Evolutionary conservation across 2,888 invertebrate species (phyloP), one percentile per base, ranked within the genome.

Genomic region (Acronicta leporina): DNA sequence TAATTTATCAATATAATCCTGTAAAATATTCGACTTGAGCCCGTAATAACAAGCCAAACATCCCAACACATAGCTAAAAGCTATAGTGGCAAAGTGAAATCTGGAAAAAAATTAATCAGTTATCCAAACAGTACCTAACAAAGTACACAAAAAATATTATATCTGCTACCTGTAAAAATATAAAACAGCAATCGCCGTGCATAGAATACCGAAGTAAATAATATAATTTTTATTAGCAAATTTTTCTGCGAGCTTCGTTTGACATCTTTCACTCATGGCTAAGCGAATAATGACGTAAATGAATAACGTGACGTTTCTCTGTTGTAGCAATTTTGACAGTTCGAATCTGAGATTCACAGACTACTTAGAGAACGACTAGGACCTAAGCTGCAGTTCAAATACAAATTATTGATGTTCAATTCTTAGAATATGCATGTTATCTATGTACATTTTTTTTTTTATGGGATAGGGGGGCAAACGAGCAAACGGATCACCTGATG

Each of bases 181-280:
- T 84, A 92, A 83, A 65, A 92, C 85, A 68, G 89, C 90, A 61
- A 91, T 68, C 57, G 89, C 86, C 72, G 87, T 86, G 73, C 88
- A 87, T 67, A 90, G 61, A 77, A 92, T 84, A 81, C 90, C 89
- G 68, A 87, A 73, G 84, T 86, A 93, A 91, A 92, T 88, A 91
- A 92, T 88, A 89, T 90, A 92, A 89, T 92, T 92, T 86, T 83
- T 87, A 90, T 91, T 92, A 86, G 88, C 87, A 89, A 89, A 88
- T 88, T 90, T 92, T 85, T 91, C 89, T 87, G 77, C 84, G 84
- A 90, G 89, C 89, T 91, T 90, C 78, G 83, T 90, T 89, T 94
- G 94, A 94, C 94, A 94, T 92, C 92, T 92, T 91, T 94, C 93
- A 91, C 92, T 92, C 94, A 94, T 94, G 93, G 91, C 86, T 91